These are phyloP conservation scores for Halictus rubicundus DNA, from an alignment of 1,140 invertebrate genomes.

Conservation along the genomic window DNA sequence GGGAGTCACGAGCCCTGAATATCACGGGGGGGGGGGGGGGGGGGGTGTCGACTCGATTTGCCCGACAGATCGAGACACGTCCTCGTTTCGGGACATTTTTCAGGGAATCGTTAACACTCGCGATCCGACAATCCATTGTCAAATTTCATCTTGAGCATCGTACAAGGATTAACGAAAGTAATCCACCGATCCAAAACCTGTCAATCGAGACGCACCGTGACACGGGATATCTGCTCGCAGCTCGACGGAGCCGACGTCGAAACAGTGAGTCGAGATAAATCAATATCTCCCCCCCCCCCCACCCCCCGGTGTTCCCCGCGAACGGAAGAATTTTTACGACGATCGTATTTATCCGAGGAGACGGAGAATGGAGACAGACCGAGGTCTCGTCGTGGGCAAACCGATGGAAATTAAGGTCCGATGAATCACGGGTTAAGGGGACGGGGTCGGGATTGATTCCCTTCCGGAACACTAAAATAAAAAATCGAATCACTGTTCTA, in stretches of 20 bases:
- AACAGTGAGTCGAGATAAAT: conserved; percentile 10
- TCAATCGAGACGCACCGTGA: not conserved
- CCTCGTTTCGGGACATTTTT: too few species aligned
- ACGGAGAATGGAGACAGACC: conserved; percentile 7
- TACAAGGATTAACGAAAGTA: too few species aligned
- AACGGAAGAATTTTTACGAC: conserved; percentile 14
- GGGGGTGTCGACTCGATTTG: not conserved
- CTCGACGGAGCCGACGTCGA: not conserved
- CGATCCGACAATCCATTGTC: too few species aligned
- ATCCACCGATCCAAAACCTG: not conserved
- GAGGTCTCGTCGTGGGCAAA: not conserved
- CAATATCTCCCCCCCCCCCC: conserved; percentile 12
- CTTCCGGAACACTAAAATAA: conserved; percentile 26
- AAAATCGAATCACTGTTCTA: conserved; percentile 40
- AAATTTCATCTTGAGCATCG: too few species aligned
- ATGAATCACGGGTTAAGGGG: conserved; percentile 45
- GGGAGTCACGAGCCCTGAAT: too few species aligned
- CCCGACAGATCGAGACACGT: not conserved
- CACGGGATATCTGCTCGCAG: not conserved
- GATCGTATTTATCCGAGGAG: conserved; percentile 17
- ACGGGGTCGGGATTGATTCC: not conserved
- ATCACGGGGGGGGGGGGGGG: not conserved
- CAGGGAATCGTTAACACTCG: too few species aligned
- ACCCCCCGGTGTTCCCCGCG: not conserved
- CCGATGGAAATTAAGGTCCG: conserved; percentile 59